Evolutionary conservation across 2,888 invertebrate species (phyloP).

Genomic region (Megamerina dolium): DNA sequence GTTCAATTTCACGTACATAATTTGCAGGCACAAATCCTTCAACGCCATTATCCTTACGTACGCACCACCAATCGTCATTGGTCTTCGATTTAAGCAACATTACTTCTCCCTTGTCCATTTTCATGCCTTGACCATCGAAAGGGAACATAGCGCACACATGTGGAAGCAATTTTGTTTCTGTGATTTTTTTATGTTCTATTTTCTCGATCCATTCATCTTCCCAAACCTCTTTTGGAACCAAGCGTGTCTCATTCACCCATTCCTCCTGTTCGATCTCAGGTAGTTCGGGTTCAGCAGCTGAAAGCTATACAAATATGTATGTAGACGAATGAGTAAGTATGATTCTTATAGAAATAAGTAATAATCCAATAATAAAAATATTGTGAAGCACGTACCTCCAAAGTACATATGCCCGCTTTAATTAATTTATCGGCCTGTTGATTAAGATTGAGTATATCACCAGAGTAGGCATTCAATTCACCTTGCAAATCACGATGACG

Average conservation of each 20-base stretch:
- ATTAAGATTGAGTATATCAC: slow-evolving; percentile 76
- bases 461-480: slow-evolving; percentile 80
- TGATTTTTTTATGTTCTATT: slow-evolving; percentile 76
- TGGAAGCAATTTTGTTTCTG: slow-evolving; percentile 79
- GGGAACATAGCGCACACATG: slow-evolving; percentile 84
- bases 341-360: not conserved
- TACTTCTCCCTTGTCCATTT: slow-evolving; percentile 81
- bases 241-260: slow-evolving; percentile 70
- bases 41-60: slow-evolving; percentile 82
- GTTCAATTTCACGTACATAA: slow-evolving; percentile 89
- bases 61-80: slow-evolving; percentile 98
- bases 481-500: slow-evolving; percentile 82
- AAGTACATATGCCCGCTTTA: slow-evolving; percentile 63
- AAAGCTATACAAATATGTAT: slow-evolving; percentile 19
- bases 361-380: no score
- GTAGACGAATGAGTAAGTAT: not conserved
- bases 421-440: slow-evolving; percentile 72
- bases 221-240: slow-evolving; percentile 88
- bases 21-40: slow-evolving; percentile 98
- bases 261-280: slow-evolving; percentile 62
- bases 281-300: slow-evolving; percentile 57
- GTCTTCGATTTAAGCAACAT: slow-evolving; percentile 92
- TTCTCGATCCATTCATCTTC: slow-evolving; percentile 85
- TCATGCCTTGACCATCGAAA: slow-evolving; percentile 88
- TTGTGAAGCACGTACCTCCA: slow-evolving; percentile 30